Evolutionary conservation across 1,140 invertebrate genomes (phyloP).

Genomic region (Heliconius eleuchia): DNA sequence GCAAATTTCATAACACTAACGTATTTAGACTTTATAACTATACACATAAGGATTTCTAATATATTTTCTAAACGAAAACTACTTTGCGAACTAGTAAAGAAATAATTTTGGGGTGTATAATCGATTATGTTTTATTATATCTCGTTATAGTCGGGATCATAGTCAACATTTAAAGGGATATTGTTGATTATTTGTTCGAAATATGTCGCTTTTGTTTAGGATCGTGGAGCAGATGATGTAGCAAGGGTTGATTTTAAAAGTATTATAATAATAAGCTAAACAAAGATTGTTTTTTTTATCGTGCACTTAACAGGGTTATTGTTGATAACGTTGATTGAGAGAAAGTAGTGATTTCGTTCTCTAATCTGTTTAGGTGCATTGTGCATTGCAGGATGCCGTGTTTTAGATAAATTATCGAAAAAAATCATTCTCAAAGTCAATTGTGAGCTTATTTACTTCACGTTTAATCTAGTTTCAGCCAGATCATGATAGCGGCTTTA

Average conservation of each 20-base stretch:
- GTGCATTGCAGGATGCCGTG: too few relatives aligned
- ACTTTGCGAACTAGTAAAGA: constrained; percentile 42
- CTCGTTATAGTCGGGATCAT: constrained; percentile 62
- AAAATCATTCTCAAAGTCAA: too few relatives aligned
- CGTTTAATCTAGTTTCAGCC: too few relatives aligned
- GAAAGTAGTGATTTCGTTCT: not conserved
- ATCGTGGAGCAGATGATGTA: not conserved
- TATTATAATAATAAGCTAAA: constrained; percentile 17
- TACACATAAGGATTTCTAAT: constrained; percentile 17
- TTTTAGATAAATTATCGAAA: too few relatives aligned
- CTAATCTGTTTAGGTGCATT: too few relatives aligned
- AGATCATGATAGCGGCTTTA: too few relatives aligned
- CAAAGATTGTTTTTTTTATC: not conserved
- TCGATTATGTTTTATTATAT: constrained; percentile 71
- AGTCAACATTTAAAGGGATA: constrained; percentile 50
- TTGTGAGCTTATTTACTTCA: too few relatives aligned
- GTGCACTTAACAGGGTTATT: not conserved
- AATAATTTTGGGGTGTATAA: constrained; percentile 71
- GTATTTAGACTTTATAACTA: constrained; percentile 39
- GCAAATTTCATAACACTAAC: constrained; percentile 5
- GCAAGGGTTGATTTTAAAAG: not conserved
- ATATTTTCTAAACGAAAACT: not conserved
- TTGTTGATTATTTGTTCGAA: constrained; percentile 52
- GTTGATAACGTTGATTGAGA: not conserved
- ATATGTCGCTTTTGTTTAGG: constrained; percentile 39